Base-by-base conservation (phyloP, 2,888 invertebrate species). In the Petrolisthes cinctipes region DNA sequence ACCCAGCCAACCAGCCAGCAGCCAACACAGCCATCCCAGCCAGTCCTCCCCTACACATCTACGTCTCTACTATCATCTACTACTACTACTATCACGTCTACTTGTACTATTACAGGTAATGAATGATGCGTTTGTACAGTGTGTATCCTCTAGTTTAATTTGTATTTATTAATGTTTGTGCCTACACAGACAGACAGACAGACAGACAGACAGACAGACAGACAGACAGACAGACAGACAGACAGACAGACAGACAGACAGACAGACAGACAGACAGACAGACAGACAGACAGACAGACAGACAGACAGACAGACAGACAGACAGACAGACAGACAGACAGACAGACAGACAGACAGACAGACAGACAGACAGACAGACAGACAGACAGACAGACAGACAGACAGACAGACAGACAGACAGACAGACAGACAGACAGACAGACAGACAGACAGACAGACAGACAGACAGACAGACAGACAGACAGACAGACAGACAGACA, bases 161-260 rank as follows among this genome's bases (percentile, higher is more conserved):
- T n/a, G n/a, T n/a, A n/a, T n/a, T n/a, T n/a, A n/a, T n/a, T n/a
- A n/a, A 61, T 6, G 14, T 6, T 61, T 9, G 6, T 14, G 75
- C n/a, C 6, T 23, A n/a, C n/a, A 73, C 73, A 73, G 73, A 73
- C 73, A 73, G 73, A 73, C 73, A 73, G 73, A 73, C 73, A 73
- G 73, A 73, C 73, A 73, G 73, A 73, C 73, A 73, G 73, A 73
- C 73, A 73, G 73, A 73, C 73, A 73, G 73, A 73, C 73, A 73
- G 73, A 73, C 73, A 73, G 73, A 73, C 73, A 73, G 73, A 73
- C 73, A 73, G 73, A 73, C 73, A 73, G 73, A 73, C 73, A 73
- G 73, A 73, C 73, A 73, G 73, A 73, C 73, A 73, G 73, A 73
- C 73, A 73, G 73, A 73, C 73, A 73, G 73, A 73, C 73, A 73